Percentiles rank a stretch among this genome's conserved stretches.
phyloP scores from a whole-genome alignment of 2,797 vertebrate genomes.

The Vipera ursinii region DNA sequence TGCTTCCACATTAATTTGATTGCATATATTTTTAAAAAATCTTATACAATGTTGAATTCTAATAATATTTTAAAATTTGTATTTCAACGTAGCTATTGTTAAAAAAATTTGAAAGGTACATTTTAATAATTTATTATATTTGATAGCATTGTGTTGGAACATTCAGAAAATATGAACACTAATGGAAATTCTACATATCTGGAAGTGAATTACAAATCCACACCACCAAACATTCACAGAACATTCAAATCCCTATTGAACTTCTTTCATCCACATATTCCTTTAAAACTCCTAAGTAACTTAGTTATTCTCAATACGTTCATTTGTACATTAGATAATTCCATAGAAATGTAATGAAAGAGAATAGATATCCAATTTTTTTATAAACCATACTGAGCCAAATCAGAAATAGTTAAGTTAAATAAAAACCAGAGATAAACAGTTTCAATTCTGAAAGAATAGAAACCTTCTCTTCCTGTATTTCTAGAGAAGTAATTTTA shows the following conservation, averaged over 20 bases:
- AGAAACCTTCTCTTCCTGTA: neutral
- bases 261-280: neutral
- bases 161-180: neutral
- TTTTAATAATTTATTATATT: neutral
- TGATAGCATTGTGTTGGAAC: neutral
- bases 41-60: neutral
- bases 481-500: neutral
- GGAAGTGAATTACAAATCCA: neutral
- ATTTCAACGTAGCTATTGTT: neutral
- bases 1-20: neutral
- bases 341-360: neutral
- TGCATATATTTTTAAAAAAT: neutral
- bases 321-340: neutral
- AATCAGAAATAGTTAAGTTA: neutral
- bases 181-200: neutral
- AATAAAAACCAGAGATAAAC: neutral
- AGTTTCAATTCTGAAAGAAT: neutral
- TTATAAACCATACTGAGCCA: neutral
- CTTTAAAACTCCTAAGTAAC: neutral
- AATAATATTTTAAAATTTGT: neutral
- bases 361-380: neutral
- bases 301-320: neutral
- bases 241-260: neutral
- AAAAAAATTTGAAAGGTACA: neutral
- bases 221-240: neutral